Percentiles rank a stretch among this genome's conserved stretches.
These are phyloP conservation scores for Rhea pennata DNA, from an alignment of 2,113 vertebrate species.

Conservation along the genomic window DNA sequence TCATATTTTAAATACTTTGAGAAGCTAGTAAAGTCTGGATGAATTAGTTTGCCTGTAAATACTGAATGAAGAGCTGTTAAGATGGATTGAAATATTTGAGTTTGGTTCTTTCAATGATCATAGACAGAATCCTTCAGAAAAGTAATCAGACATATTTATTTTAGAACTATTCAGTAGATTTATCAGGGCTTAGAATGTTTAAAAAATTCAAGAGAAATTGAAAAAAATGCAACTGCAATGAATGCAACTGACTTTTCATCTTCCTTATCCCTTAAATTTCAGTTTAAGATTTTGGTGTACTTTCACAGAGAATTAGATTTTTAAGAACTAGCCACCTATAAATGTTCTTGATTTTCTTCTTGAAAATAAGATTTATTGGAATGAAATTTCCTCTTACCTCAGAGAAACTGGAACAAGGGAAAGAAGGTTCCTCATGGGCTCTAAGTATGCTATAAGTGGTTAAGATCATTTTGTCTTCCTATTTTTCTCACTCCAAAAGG, in stretches of 20 bases:
- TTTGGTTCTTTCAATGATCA: not conserved
- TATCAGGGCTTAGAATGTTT: not conserved
- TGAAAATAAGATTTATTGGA: not conserved
- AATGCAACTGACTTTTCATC: not conserved
- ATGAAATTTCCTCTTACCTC: not conserved
- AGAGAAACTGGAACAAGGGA: not conserved
- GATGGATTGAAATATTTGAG: not conserved
- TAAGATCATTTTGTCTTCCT: not conserved
- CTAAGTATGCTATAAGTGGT: not conserved
- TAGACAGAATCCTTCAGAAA: not conserved
- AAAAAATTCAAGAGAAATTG: not conserved
- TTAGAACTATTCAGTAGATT: not conserved
- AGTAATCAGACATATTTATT: not conserved
- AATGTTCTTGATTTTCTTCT: not conserved
- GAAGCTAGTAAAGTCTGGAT: not conserved
- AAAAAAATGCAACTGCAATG: too few species aligned
- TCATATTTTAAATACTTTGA: not conserved
- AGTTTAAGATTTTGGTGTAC: not conserved
- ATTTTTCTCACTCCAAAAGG: not conserved
- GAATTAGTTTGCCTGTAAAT: not conserved
- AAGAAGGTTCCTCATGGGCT: not conserved
- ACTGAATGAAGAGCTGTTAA: not conserved
- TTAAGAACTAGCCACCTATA: not conserved
- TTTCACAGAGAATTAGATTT: not conserved
- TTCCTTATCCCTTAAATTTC: not conserved